Evolutionary conservation across 2,888 invertebrate species (phyloP).

Genomic region (Clanis bilineata): DNA sequence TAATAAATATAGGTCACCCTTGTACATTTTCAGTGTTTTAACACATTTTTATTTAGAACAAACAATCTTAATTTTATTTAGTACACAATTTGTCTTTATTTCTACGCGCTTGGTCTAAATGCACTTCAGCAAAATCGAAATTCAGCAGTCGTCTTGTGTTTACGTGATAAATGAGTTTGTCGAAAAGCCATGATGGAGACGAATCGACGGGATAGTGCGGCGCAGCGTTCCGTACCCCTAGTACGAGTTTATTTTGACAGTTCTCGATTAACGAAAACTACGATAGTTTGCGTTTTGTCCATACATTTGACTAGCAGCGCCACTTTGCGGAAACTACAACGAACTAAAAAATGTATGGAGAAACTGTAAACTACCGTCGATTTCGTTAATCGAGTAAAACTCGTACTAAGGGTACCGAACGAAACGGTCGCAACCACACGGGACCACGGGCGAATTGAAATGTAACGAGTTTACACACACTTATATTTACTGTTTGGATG

Average conservation of each 20-base stretch:
- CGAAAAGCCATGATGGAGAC: background rate
- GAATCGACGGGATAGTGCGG: background rate
- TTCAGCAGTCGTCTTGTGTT: background rate
- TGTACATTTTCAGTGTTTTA: too few species aligned
- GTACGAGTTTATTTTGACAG: too few species aligned
- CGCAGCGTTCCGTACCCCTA: too few species aligned
- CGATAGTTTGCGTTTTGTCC: too few species aligned
- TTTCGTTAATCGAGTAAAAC: too few species aligned
- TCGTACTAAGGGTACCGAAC: background rate
- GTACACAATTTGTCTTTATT: background rate
- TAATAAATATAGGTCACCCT: too few species aligned
- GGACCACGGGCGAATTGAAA: background rate
- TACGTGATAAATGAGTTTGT: background rate
- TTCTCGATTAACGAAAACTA: too few species aligned
- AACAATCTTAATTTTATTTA: too few species aligned
- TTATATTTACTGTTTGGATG: background rate
- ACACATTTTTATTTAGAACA: background rate
- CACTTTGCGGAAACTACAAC: too few species aligned
- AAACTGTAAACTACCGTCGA: too few species aligned
- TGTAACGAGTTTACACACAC: background rate
- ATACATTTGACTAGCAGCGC: too few species aligned
- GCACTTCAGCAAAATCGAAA: background rate
- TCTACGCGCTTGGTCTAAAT: background rate
- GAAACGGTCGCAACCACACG: background rate
- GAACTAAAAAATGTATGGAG: too few species aligned